Percentiles rank a stretch among this genome's conserved stretches.
phyloP scores from a whole-genome alignment of 2,888 invertebrate genomes.

The Hermaeophaga mercurialis region DNA sequence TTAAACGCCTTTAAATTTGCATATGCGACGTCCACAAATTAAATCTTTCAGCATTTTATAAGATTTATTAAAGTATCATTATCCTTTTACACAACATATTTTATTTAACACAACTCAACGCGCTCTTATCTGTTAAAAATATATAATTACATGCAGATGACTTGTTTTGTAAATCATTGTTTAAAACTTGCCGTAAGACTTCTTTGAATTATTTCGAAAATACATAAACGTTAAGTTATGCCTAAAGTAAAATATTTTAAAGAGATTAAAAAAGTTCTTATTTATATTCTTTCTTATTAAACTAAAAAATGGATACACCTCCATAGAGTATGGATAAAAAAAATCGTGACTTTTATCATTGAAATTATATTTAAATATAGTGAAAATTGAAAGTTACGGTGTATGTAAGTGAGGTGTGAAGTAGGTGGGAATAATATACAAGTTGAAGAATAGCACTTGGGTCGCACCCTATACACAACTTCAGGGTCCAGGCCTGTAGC shows the following conservation, averaged over 20 bases:
- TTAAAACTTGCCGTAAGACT: too few species aligned
- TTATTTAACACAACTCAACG: conserved; percentile 33
- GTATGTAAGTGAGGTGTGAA: too few species aligned
- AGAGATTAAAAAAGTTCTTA: too few species aligned
- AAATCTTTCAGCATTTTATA: conserved; percentile 31
- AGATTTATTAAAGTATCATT: conserved; percentile 38
- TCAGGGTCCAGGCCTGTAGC: conserved; percentile 7
- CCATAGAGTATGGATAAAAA: too few species aligned
- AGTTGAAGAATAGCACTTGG: neutral
- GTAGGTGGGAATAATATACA: conserved; percentile 25
- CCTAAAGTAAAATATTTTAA: too few species aligned
- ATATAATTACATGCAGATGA: conserved; percentile 31
- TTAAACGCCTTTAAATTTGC: conserved; percentile 37
- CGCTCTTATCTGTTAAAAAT: conserved; percentile 28
- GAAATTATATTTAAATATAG: too few species aligned
- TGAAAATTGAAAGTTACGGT: too few species aligned
- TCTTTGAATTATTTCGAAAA: too few species aligned
- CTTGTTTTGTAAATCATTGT: conserved; percentile 15
- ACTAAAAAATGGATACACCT: too few species aligned
- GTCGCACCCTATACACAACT: neutral
- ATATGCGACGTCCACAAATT: conserved; percentile 33
- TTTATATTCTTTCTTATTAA: too few species aligned
- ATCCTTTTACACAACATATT: conserved; percentile 34
- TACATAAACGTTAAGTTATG: too few species aligned
- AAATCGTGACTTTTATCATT: too few species aligned